Evolutionary conservation across 2,113 vertebrate genomes (phyloP), one percentile per base, ranked within the genome.

Genomic region (Trichomycterus rosablanca): DNA sequence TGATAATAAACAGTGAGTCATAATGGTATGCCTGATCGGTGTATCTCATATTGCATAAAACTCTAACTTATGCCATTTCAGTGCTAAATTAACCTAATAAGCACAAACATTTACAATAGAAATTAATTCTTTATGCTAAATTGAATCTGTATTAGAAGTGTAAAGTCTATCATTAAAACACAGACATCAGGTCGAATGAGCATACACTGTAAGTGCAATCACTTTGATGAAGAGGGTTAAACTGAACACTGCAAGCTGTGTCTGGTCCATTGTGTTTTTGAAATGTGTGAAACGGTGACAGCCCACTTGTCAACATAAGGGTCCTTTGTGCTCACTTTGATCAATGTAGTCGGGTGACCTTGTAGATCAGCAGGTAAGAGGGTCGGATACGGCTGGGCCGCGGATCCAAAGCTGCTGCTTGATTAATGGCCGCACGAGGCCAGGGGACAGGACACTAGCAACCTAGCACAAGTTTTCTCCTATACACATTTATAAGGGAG

Each of bases 271-370:
- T 49, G 22, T 51, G 22, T 7, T 60, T 49, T 26, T 18, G 9
- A 14, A 50, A 16, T 24, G 8, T 6, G 6, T 5, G 6, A 18
- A 50, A 50, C 7, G 4, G 9, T 50, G 34, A 32, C 37, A 43
- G 37, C 6, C 12, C 52, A 10, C 59, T 52, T 61, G 46, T 40
- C 59, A 43, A 30, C 51, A 7, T 43, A 62, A 50, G 34, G 28
- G 35, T 30, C 34, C 46, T 55, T 55, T 28, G 22, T 65, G 34
- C 50, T 48, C 34, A 5, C 20, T 39, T 22, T 12, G 52, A 30
- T 46, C 34, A 19, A 19, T 64, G 42, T 45, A 39, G 42, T 35
- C 48, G 22, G 19, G 49, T 63, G 49, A 63, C 60, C 62, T 56
- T 56, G 62, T 48, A 56, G 42, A 56, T 48, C 22, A 19, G 32